Evolutionary conservation across 2,888 invertebrate genomes (phyloP).

Genomic region (Drosophila demipolita): DNA sequence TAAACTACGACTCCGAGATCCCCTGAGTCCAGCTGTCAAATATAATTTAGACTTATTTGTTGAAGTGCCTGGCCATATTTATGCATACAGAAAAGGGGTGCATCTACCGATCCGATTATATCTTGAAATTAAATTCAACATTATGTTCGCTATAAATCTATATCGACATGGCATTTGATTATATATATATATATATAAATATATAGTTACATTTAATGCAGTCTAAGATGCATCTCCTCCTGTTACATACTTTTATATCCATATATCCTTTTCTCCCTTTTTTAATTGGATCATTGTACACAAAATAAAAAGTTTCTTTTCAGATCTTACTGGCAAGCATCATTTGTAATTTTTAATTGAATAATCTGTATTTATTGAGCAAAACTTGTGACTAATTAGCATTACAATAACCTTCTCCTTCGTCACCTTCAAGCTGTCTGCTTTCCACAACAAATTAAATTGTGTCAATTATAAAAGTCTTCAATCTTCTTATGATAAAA

Average conservation of each 20-base stretch:
- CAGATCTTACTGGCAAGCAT: too few relatives aligned
- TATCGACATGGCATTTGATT: background rate
- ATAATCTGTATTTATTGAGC: background rate
- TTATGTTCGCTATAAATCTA: background rate
- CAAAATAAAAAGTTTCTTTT: background rate
- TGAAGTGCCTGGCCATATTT: background rate
- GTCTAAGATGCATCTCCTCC: background rate
- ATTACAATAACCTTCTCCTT: background rate
- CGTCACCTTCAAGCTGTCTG: too few relatives aligned
- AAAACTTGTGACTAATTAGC: background rate
- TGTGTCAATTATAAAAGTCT: constrained; percentile 1
- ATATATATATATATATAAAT: background rate
- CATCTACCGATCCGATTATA: background rate
- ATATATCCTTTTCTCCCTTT: too few relatives aligned
- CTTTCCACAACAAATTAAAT: background rate
- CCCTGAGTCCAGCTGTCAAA: background rate
- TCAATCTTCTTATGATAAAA: constrained; percentile 6
- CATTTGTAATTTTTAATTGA: background rate
- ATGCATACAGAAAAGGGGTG: background rate
- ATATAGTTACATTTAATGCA: background rate
- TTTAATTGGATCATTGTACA: background rate
- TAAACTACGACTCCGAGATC: background rate
- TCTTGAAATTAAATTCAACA: too few relatives aligned
- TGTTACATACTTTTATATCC: background rate
- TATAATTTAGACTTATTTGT: background rate